phyloP scores from a whole-genome alignment of 2,797 vertebrate species.

The Cynopterus sphinx region DNA sequence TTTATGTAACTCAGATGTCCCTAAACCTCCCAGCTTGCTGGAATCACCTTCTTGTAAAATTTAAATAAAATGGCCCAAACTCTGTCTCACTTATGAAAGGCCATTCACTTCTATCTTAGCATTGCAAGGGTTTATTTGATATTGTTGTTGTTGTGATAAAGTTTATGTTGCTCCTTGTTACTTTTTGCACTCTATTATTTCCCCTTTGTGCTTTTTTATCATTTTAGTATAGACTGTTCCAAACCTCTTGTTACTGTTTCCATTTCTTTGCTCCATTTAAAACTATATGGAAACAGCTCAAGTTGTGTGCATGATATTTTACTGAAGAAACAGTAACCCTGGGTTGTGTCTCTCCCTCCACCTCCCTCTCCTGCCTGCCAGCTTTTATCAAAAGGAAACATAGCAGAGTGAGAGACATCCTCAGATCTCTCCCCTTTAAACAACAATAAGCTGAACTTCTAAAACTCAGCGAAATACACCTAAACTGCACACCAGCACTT shows the following conservation, averaged over 20 bases:
- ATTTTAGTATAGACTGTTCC: neutral
- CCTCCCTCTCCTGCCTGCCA: neutral
- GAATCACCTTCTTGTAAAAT: neutral
- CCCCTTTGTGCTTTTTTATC: neutral
- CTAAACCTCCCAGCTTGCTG: neutral
- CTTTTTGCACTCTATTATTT: neutral
- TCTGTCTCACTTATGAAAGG: neutral
- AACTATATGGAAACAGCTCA: neutral
- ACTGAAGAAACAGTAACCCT: neutral
- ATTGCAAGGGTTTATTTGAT: neutral
- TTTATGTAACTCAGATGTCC: neutral
- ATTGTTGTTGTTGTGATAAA: neutral
- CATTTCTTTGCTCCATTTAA: neutral
- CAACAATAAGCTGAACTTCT: no score
- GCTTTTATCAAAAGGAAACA: neutral
- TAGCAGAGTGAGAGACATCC: no score
- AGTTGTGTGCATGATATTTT: neutral
- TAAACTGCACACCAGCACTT: no score
- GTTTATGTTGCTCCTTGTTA: neutral
- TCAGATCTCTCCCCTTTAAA: no score
- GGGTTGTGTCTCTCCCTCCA: neutral
- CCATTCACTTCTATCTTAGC: neutral
- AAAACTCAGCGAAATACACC: no score
- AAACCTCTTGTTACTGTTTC: neutral
- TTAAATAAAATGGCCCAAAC: neutral